Evolutionary conservation across 2,797 vertebrate genomes (phyloP).

Genomic region (Paratrypauchen microcephalus): DNA sequence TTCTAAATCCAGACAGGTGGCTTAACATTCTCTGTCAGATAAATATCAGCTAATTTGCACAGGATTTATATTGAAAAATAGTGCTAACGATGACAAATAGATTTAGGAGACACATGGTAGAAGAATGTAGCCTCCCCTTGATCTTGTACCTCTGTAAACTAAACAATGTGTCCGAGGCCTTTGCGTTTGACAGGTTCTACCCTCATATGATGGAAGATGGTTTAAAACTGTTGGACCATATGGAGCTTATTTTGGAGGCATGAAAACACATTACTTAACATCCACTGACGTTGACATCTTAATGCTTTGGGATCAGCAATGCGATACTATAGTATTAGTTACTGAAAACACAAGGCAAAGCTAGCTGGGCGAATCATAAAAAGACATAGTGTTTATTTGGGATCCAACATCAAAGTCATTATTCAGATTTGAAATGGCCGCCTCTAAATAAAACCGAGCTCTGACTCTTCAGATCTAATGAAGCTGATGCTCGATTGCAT

Average conservation of each 20-base stretch:
- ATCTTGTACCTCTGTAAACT: neutral
- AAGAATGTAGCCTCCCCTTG: slow-evolving; percentile 11
- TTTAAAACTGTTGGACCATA: slow-evolving; percentile 1
- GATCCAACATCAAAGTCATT: neutral
- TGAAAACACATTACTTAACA: slow-evolving; percentile 32
- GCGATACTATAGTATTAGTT: slow-evolving; percentile 26
- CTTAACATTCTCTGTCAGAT: slow-evolving; percentile 35
- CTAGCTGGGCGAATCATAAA: slow-evolving; percentile 7
- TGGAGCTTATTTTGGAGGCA: slow-evolving; percentile 16
- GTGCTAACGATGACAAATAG: slow-evolving; percentile 12
- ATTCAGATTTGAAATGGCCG: slow-evolving; percentile 5
- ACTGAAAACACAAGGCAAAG: slow-evolving; percentile 8
- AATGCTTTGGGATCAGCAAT: slow-evolving; percentile 35
- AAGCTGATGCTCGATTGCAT: neutral
- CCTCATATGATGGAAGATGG: neutral
- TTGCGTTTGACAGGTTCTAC: neutral
- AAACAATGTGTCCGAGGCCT: neutral
- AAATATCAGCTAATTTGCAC: slow-evolving; percentile 31
- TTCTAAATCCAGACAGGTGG: slow-evolving; percentile 41
- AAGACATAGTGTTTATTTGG: neutral
- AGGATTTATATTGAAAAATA: slow-evolving; percentile 24
- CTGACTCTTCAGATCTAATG: slow-evolving; percentile 10
- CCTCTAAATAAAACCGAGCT: neutral
- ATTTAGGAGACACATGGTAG: neutral
- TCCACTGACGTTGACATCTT: slow-evolving; percentile 31